These are phyloP conservation scores for Hydrocynus forskahlii DNA, from an alignment of 2,797 vertebrate genomes.

Conservation along the genomic window DNA sequence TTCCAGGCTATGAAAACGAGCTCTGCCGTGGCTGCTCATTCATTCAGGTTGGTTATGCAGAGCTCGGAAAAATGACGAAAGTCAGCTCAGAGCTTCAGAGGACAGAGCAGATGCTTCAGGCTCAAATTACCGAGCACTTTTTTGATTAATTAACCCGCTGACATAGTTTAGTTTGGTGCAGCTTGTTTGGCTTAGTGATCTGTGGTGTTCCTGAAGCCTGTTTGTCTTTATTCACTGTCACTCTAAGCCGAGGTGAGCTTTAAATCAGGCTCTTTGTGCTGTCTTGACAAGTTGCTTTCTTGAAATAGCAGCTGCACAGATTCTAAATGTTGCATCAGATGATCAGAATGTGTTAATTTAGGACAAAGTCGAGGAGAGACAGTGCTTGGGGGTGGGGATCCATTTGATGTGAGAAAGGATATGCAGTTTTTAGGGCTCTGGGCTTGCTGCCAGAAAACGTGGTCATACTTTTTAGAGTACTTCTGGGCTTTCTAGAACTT, in stretches of 20 bases:
- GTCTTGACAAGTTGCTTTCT: constrained; percentile 4
- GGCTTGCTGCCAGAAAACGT: constrained; percentile 26
- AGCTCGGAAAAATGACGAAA: not conserved
- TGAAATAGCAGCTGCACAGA: not conserved
- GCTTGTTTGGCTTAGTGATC: not conserved
- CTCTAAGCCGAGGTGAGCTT: not conserved
- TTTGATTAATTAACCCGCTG: constrained; percentile 17
- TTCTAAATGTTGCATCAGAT: constrained; percentile 2
- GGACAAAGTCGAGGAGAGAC: not conserved
- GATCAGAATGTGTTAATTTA: not conserved
- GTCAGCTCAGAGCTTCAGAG: not conserved
- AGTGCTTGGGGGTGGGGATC: not conserved
- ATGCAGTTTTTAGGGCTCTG: constrained; percentile 31
- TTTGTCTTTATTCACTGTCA: not conserved
- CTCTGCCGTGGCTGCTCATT: constrained; percentile 52
- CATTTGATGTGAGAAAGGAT: constrained; percentile 24
- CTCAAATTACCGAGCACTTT: not conserved
- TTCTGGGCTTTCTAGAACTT: too few relatives aligned
- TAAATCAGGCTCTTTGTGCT: constrained; percentile 6
- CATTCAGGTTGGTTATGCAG: constrained; percentile 55
- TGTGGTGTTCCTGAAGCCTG: too few relatives aligned
- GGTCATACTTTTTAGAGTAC: not conserved
- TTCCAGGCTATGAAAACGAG: too few relatives aligned
- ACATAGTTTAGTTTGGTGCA: constrained; percentile 15
- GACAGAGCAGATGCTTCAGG: not conserved